phyloP scores from a whole-genome alignment of 1,140 invertebrate genomes.

The Aphelenchoides fujianensis region DNA sequence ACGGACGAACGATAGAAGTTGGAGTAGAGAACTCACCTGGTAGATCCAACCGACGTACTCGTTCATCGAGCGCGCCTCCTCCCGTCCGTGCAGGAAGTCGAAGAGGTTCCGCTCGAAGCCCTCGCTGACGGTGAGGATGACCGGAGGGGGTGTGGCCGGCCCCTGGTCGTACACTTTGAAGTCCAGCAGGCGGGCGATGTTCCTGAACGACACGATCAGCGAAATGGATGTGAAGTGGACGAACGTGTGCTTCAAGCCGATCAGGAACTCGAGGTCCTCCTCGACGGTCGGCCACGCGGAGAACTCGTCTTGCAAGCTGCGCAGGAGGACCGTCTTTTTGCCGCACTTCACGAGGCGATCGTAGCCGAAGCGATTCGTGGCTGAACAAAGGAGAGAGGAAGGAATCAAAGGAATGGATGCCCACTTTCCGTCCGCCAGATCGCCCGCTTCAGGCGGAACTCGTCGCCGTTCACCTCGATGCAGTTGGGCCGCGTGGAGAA shows the following conservation, averaged over 20 bases:
- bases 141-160: neutral
- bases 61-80: neutral
- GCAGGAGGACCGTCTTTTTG: neutral
- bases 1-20: too few species aligned
- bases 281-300: neutral
- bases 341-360: neutral
- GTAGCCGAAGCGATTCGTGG: neutral
- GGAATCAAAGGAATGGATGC: too few species aligned
- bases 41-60: neutral
- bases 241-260: neutral
- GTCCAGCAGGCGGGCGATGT: neutral
- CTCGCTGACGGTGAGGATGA: neutral
- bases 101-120: neutral
- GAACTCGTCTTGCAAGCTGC: neutral
- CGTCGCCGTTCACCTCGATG: neutral
- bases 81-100: neutral
- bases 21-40: neutral
- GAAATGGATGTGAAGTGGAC: neutral
- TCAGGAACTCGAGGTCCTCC: slow-evolving; percentile 1
- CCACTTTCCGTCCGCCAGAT: neutral
- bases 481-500: neutral
- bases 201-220: neutral
- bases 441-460: neutral
- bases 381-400: too few species aligned
- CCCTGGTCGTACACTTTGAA: neutral